phyloP scores from a whole-genome alignment of 1,140 invertebrate species.

The Brachionus manjavacas region DNA sequence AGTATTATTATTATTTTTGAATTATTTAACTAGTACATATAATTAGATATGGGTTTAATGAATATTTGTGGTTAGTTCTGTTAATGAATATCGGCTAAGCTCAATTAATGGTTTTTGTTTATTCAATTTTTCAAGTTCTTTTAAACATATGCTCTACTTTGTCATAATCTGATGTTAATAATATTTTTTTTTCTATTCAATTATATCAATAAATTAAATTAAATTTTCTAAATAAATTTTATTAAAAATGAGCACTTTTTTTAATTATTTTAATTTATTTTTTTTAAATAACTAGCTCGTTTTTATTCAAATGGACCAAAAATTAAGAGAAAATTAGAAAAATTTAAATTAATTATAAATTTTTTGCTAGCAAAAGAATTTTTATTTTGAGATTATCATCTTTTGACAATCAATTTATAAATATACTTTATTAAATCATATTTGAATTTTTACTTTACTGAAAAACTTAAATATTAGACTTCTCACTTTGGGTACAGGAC shows the following conservation, averaged over 20 bases:
- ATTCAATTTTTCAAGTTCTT: not conserved
- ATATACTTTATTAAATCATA: too few relatives aligned
- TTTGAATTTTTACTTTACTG: too few relatives aligned
- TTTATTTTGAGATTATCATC: too few relatives aligned
- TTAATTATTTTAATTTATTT: not conserved
- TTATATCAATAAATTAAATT: not conserved
- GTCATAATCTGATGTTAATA: not conserved
- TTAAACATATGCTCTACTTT: not conserved
- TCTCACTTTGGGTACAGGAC: too few relatives aligned
- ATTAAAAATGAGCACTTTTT: not conserved
- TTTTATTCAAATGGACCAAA: too few relatives aligned
- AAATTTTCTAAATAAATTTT: constrained; percentile 2
- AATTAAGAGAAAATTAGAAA: too few relatives aligned
- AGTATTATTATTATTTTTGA: not conserved
- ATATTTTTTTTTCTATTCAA: not conserved
- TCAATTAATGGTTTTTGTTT: not conserved
- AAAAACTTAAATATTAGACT: too few relatives aligned
- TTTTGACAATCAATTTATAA: too few relatives aligned
- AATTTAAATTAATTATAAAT: too few relatives aligned
- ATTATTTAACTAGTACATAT: not conserved
- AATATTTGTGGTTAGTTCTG: not conserved
- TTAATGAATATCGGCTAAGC: not conserved
- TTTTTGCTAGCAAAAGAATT: too few relatives aligned
- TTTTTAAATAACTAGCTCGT: too few relatives aligned
- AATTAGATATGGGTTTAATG: not conserved